Evolutionary conservation across 2,113 vertebrate genomes (phyloP), one percentile per base, ranked within the genome.

Genomic region (Nerophis lumbriciformis): DNA sequence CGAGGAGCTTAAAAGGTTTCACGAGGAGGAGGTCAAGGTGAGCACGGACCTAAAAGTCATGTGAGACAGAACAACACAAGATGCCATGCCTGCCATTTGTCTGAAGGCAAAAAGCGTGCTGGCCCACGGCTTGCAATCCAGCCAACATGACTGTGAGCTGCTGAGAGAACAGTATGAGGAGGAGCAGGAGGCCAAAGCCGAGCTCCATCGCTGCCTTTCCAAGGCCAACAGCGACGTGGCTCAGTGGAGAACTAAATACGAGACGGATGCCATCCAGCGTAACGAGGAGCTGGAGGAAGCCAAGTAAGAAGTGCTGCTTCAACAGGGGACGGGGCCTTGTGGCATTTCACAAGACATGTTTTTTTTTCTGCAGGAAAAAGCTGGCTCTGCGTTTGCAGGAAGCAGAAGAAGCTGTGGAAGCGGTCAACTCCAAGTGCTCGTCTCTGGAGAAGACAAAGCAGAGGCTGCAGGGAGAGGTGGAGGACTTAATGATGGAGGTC

Each of bases 231-330:
- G 68, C 14, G 87, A 88, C 45, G 84, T 86, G 48, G 69, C 87
- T 49, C 74, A 79, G 61, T 95, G 93, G 93, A 93, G 93, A 82
- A 93, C 86, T 67, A 94, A 94, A 77, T 94, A 94, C 0, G 92
- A 94, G 71, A 92, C 90, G 0, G 92, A 94, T 0, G 92, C 92
- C 47, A 93, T 94, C 72, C 92, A 93, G 71, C 88, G 91, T 60
- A 94, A 85, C 0, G 93, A 95, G 65, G 93, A 94, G 71, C 81
- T 95, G 2, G 93, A 94, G 61, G 93, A 91, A 49, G 92, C 93
- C 65, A 95, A 89, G 87, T 88, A 69, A 61, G 54, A 47, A 16
- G 14, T 7, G 36, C 36, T 1, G 3, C 16, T 1, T 53, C 6
- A 6, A 14, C 55, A 15, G 8, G 8, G 13, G 1, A 5, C 8